Evolutionary conservation across 1,140 invertebrate genomes (phyloP), one percentile per base, ranked within the genome.

Genomic region (Bombus huntii): DNA sequence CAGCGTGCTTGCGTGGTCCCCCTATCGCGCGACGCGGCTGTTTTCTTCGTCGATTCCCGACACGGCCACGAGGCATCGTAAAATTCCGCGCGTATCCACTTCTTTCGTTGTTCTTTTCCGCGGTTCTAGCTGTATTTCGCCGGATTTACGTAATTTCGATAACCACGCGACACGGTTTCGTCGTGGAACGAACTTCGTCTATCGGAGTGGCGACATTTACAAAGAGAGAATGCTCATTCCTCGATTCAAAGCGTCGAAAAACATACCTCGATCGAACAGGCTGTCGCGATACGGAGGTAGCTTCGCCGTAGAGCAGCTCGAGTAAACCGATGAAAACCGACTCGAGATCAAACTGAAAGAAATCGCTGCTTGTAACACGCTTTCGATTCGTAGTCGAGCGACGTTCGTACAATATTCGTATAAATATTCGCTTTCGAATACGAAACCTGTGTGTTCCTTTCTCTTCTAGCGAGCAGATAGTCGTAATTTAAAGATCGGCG

Each of bases 1-100:
- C 91, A 92, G 66, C 80, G 57, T 77, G 88, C 86, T 85, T 79
- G 73, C 85, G 89, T 85, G 84, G n/a, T 83, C 84, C 81, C 84
- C 73, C 73, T 75, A 25, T 42, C 6, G 22, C 66, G n/a, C 66
- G n/a, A 25, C 62, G n/a, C 42, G 31, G 57, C 62, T 44, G 65
- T 81, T 74, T 71, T 53, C 71, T 42, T 77, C 76, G 79, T 66
- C 39, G 59, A 66, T 71, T 62, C 18, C 66, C n/a, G 10, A 13
- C 28, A 13, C 31, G n/a, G 34, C 47, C 68, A 71, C 3, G 42
- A 47, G 31, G 42, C 12, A 12, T 86, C 88, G 62, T 86, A 86
- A 88, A 88, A 59, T 74, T 77, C 78, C 76, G 47, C 78, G 1
- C 62, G 59, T 37, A 71, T 57, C 22, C 12, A 79, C 65, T 79